Base-by-base conservation (phyloP, 1,140 invertebrate genomes). In the Plectus sambesii region DNA sequence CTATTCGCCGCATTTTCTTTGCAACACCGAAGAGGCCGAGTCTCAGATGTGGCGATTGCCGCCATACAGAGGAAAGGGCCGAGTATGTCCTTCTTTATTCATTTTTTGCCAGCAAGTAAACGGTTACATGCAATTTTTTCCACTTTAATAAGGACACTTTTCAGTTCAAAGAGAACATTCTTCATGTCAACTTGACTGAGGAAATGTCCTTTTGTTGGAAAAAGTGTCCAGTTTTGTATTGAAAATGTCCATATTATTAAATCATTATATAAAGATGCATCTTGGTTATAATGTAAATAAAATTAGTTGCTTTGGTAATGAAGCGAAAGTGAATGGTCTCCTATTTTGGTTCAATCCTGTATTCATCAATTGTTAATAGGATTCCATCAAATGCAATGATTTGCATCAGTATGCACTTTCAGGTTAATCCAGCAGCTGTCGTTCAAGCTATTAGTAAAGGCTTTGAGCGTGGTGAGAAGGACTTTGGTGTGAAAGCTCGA, bases 401-500 rank as follows among this genome's bases (percentile, higher is more conserved):
- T 4, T 17, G n/a, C 9, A 35, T 12, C n/a, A n/a, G n/a, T n/a
- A n/a, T n/a, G n/a, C n/a, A n/a, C 39, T 33, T 43, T 23, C 47
- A 72, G 64, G 55, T 61, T 41, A 57, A 61, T 5, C 49, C 56
- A 12, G 22, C 26, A 20, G 69, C 75, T 25, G 72, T 78, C 15
- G 68, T 78, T 1, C 54, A 68, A 44, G 69, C 72, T 3, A 69
- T 78, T 5, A 68, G 70, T 24, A 60, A 63, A 51, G 76, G 77
- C 2, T 54, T 77, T 3, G 47, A 60, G 22, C 58, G 69, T 48
- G 79, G 76, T 3, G 68, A 74, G 49, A 47, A 58, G 22, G 69
- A 76, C 9, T 78, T 77, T 59, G 68, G 69, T 5, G 68, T 79
- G 4, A 74, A 70, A 36, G 73, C 71, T n/a, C 67, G 73, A 42